A percentile compares a stretch with the other conserved stretches of the same genome.
Conservation (phyloP, 2,888 invertebrate species). For the Amphipyra berbera region DNA sequence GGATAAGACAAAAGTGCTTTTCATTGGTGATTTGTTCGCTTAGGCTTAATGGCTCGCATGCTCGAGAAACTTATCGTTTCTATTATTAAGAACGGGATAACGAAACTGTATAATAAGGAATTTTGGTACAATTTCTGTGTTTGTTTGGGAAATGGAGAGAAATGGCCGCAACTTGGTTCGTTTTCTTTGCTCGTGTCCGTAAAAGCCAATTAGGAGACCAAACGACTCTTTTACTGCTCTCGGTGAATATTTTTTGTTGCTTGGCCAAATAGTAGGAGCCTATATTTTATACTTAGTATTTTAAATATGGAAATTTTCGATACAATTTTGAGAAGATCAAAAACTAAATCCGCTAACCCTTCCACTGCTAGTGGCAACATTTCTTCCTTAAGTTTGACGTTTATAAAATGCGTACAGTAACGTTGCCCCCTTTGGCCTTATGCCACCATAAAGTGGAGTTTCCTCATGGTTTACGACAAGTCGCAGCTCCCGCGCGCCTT, state of each 20-base stretch:
- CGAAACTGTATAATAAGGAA: slow-evolving; percentile 12
- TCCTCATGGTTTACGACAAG: slow-evolving; percentile 79
- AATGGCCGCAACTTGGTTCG: not conserved
- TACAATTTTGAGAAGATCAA: not conserved
- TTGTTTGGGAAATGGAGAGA: slow-evolving; percentile 9
- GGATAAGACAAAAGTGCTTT: slow-evolving; percentile 51
- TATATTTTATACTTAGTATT: too few species aligned
- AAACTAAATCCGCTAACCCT: slow-evolving; percentile 42
- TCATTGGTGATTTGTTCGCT: slow-evolving; percentile 55
- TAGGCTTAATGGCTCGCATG: slow-evolving; percentile 52
- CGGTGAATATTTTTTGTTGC: not conserved
- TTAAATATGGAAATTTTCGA: too few species aligned
- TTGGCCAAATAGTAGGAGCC: not conserved
- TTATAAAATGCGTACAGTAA: slow-evolving; percentile 77
- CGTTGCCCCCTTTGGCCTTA: slow-evolving; percentile 61
- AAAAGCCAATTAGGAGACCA: not conserved
- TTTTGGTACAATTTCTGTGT: slow-evolving; percentile 9
- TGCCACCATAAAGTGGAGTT: slow-evolving; percentile 81
- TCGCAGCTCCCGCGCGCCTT: slow-evolving; percentile 65
- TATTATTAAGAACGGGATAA: slow-evolving; percentile 17
- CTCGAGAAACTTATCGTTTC: slow-evolving; percentile 30
- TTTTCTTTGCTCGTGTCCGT: not conserved
- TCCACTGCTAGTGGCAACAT: slow-evolving; percentile 39
- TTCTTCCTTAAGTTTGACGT: slow-evolving; percentile 73
- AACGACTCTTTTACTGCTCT: not conserved